These are phyloP conservation scores for Cotesia chilonis DNA, from an alignment of 1,140 invertebrate species.

Conservation along the genomic window DNA sequence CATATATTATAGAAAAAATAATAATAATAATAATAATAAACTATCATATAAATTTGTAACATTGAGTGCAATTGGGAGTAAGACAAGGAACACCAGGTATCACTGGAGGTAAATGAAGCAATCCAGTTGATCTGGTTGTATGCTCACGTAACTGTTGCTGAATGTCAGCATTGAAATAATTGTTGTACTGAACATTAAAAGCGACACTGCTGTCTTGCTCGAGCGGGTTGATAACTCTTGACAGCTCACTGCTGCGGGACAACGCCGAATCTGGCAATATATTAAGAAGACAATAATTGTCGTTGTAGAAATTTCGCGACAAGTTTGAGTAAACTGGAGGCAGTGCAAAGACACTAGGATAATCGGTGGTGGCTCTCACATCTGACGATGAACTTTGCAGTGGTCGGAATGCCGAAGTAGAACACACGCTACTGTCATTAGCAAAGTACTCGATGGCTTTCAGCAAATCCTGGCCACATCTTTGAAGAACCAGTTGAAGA, in stretches of 20 bases:
- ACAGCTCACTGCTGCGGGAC: constrained; percentile 34
- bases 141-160: constrained; percentile 52
- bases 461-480: constrained; percentile 86
- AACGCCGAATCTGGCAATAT: constrained; percentile 49
- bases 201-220: constrained; percentile 46
- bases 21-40: background rate
- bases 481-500: constrained; percentile 84
- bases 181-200: constrained; percentile 51
- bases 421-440: constrained; percentile 38
- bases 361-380: constrained; percentile 20
- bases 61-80: constrained; percentile 59
- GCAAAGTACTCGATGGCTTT: constrained; percentile 78
- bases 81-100: constrained; percentile 57
- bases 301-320: constrained; percentile 50
- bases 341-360: constrained; percentile 25
- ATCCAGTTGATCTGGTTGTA: constrained; percentile 44
- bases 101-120: constrained; percentile 57
- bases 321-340: constrained; percentile 49
- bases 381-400: constrained; percentile 36
- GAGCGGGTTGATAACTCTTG: constrained; percentile 26
- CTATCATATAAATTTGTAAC: constrained; percentile 54
- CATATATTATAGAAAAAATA: background rate
- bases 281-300: constrained; percentile 56
- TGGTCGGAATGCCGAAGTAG: constrained; percentile 50
- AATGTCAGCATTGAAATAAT: constrained; percentile 48